Conservation (phyloP, 53 echinoderm and acorn worm species). For the Patiria pectinifera region DNA sequence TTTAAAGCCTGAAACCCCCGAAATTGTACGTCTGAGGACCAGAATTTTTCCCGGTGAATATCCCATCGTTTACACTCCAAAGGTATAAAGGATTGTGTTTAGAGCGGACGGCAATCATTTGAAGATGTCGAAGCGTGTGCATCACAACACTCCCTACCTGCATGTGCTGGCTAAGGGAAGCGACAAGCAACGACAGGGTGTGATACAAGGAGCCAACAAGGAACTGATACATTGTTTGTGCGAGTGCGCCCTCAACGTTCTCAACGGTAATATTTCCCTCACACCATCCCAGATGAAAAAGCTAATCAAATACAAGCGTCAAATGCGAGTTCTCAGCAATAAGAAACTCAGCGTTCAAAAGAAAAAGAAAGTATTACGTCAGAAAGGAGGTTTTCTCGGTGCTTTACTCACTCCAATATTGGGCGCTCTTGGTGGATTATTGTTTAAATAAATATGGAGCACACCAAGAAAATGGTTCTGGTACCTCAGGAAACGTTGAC, state of each 20-base stretch:
- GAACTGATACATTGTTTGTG: constrained; percentile 66
- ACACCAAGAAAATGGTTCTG: constrained; percentile 78
- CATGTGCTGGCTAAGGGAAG: constrained; percentile 74
- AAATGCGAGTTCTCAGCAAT: constrained; percentile 60
- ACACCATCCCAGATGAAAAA: constrained; percentile 63
- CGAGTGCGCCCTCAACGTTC: constrained; percentile 28
- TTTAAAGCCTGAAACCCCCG: constrained; percentile 73
- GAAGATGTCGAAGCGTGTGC: constrained; percentile 64
- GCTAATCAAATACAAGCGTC: constrained; percentile 55
- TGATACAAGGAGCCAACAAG: constrained; percentile 71
- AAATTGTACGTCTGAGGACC: constrained; percentile 65
- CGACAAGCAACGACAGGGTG: constrained; percentile 66
- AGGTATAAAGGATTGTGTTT: constrained; percentile 8
- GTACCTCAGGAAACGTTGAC: constrained; percentile 71
- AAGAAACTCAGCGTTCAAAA: constrained; percentile 34
- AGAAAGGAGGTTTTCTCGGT: constrained; percentile 75
- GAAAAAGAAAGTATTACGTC: constrained; percentile 69
- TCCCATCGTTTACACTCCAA: constrained; percentile 64
- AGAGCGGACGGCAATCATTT: background rate
- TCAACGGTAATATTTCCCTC: constrained; percentile 64
- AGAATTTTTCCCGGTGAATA: constrained; percentile 74
- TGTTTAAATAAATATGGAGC: constrained; percentile 70
- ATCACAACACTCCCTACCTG: constrained; percentile 66
- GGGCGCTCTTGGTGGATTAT: constrained; percentile 39
- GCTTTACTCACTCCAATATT: constrained; percentile 47